A percentile compares a stretch with the other conserved stretches of the same genome.
phyloP scores from a whole-genome alignment of 1,140 invertebrate genomes.

The Goniozus legneri region DNA sequence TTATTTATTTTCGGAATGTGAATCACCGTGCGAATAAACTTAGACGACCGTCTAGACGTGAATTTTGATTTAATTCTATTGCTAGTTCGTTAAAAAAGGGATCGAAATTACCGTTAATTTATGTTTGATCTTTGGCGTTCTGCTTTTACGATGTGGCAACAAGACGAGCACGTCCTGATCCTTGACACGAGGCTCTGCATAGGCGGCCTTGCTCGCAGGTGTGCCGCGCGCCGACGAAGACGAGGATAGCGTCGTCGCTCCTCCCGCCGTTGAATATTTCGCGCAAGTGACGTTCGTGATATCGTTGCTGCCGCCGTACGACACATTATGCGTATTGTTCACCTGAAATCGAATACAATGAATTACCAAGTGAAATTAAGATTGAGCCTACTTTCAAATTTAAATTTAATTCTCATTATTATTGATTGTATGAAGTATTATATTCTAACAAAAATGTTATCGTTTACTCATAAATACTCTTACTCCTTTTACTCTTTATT shows the following conservation, averaged over 20 bases:
- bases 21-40: background rate
- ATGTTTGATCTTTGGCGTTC: constrained; percentile 39
- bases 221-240: constrained; percentile 12
- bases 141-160: constrained; percentile 39
- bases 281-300: constrained; percentile 62
- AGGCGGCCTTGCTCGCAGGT: constrained; percentile 19
- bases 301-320: constrained; percentile 59
- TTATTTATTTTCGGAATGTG: constrained; percentile 4
- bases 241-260: constrained; percentile 17
- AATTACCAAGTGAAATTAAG: too few relatives aligned
- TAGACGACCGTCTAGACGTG: too few relatives aligned
- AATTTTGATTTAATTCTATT: too few relatives aligned
- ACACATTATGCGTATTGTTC: constrained; percentile 70
- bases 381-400: too few relatives aligned
- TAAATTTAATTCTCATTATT: too few relatives aligned
- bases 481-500: too few relatives aligned
- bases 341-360: too few relatives aligned
- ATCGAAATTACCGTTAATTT: constrained; percentile 40
- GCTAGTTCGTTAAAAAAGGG: too few relatives aligned
- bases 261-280: constrained; percentile 49
- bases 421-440: too few relatives aligned
- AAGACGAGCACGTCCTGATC: constrained; percentile 45
- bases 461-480: too few relatives aligned
- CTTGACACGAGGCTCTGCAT: constrained; percentile 20
- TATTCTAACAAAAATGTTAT: too few relatives aligned